These are phyloP conservation scores for Craniophora ligustri DNA, from an alignment of 2,888 invertebrate genomes.

Conservation along the genomic window DNA sequence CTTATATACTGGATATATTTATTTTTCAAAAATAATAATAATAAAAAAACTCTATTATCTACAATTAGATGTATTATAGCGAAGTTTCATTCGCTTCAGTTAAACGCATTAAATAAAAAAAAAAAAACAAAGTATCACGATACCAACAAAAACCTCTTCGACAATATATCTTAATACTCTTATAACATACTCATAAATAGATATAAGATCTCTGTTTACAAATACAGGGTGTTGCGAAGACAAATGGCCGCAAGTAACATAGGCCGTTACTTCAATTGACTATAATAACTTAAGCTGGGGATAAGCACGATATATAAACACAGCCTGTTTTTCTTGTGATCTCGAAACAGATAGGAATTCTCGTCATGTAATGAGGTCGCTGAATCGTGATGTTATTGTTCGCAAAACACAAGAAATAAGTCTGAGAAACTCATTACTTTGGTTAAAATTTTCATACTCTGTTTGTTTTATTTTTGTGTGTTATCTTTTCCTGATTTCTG, in stretches of 20 bases:
- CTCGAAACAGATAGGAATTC: slow-evolving; percentile 22
- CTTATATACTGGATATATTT: too few relatives aligned
- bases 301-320: slow-evolving; percentile 32
- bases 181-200: neutral
- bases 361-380: slow-evolving; percentile 21
- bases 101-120: too few relatives aligned
- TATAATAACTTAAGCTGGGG: slow-evolving; percentile 22
- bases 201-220: neutral
- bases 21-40: too few relatives aligned
- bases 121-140: neutral
- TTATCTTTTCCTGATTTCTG: neutral
- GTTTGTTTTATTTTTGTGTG: slow-evolving; percentile 2
- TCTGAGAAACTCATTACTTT: slow-evolving; percentile 30
- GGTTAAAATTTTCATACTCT: slow-evolving; percentile 31
- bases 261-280: slow-evolving; percentile 11
- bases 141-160: neutral
- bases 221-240: neutral
- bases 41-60: too few relatives aligned
- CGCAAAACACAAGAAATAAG: slow-evolving; percentile 22
- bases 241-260: neutral
- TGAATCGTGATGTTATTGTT: slow-evolving; percentile 40
- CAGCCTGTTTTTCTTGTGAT: slow-evolving; percentile 21
- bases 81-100: too few relatives aligned
- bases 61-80: too few relatives aligned
- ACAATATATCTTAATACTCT: neutral